Evolutionary conservation across 1,140 invertebrate species (phyloP).

Genomic region (Lordiphosa collinella): DNA sequence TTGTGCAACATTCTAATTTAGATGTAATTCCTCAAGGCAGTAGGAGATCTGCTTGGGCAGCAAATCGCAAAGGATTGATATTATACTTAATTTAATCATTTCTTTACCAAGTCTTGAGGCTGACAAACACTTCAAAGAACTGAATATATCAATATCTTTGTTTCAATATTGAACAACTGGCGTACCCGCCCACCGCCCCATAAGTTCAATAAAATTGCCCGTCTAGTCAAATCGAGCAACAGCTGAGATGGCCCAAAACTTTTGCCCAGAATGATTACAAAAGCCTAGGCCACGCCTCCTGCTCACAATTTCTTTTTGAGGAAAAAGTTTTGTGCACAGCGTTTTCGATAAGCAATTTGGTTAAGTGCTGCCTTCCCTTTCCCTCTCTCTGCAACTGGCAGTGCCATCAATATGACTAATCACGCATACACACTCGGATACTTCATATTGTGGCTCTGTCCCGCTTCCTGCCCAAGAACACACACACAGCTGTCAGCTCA

Average conservation of each 20-base stretch:
- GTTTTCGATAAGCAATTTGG: constrained; percentile 76
- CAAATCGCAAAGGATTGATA: too few species aligned
- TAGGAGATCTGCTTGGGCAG: too few species aligned
- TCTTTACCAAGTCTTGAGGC: too few species aligned
- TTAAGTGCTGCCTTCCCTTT: constrained; percentile 50
- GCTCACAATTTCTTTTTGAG: constrained; percentile 9
- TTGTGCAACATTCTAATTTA: too few species aligned
- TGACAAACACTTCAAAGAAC: too few species aligned
- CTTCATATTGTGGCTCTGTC: constrained; percentile 13
- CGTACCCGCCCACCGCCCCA: too few species aligned
- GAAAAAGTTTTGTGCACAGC: constrained; percentile 38
- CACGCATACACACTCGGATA: constrained; percentile 67
- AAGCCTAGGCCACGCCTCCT: constrained; percentile 17
- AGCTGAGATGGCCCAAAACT: constrained; percentile 50
- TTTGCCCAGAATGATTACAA: constrained; percentile 62
- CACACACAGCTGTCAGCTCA: constrained; percentile 58
- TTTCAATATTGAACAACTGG: too few species aligned
- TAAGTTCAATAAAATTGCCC: too few species aligned
- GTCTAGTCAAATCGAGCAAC: constrained; percentile 14
- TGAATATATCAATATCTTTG: too few species aligned
- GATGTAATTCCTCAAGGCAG: too few species aligned
- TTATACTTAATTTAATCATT: too few species aligned
- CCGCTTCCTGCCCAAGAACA: background rate
- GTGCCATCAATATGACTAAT: constrained; percentile 73
- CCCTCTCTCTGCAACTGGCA: constrained; percentile 4